Evolutionary conservation across 2,113 vertebrate genomes (phyloP).

Genomic region (Ceyx margarethae): DNA sequence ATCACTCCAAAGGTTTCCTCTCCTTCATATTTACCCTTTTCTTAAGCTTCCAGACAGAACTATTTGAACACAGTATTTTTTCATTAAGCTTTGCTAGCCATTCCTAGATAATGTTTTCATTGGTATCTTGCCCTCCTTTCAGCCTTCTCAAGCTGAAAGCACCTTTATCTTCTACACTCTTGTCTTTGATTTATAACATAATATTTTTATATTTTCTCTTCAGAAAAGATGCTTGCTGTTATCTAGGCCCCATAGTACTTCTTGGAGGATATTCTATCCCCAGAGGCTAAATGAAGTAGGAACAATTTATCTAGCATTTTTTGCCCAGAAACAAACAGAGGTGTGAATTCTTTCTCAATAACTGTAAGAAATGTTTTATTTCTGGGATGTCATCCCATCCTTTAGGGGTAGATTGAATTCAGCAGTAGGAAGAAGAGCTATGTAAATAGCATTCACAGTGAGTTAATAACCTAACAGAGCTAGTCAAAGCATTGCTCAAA

Average conservation of each 20-base stretch:
- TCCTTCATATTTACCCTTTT: slow-evolving; percentile 26
- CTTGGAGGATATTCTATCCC: not conserved
- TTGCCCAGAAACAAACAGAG: not conserved
- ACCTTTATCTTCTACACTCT: not conserved
- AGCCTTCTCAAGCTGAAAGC: not conserved
- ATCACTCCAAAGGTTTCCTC: not conserved
- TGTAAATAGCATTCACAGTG: not conserved
- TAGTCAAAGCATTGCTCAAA: not conserved
- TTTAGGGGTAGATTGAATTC: not conserved
- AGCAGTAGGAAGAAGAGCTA: not conserved
- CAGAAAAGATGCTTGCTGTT: not conserved
- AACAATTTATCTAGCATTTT: not conserved
- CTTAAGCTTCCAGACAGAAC: not conserved
- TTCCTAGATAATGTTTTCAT: slow-evolving; percentile 1
- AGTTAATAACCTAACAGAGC: not conserved
- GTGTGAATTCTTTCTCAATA: not conserved
- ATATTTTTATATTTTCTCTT: not conserved
- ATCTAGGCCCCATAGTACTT: not conserved
- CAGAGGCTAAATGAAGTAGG: not conserved
- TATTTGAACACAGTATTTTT: slow-evolving; percentile 12
- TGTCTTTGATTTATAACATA: slow-evolving; percentile 30
- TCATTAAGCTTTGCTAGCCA: slow-evolving; percentile 1
- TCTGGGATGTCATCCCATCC: not conserved
- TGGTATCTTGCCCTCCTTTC: slow-evolving; percentile 14
- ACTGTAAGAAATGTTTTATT: not conserved